Evolutionary conservation across 92 coral and sea anemone species (phyloP).

Genomic region (Parazoanthus swiftii): DNA sequence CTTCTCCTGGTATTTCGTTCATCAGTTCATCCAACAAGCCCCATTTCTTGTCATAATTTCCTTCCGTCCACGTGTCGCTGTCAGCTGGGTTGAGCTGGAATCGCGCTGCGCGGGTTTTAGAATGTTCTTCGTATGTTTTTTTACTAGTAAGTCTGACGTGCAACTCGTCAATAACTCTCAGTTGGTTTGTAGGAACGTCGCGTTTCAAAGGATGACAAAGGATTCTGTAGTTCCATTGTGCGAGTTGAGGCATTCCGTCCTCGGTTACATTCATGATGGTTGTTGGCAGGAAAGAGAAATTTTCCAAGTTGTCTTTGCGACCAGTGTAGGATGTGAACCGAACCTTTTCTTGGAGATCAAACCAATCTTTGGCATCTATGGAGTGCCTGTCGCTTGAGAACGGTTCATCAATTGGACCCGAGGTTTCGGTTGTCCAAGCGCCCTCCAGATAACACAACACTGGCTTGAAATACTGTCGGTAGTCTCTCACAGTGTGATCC

Average conservation of each 20-base stretch:
- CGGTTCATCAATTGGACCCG: conserved; percentile 65
- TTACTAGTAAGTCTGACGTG: conserved; percentile 50
- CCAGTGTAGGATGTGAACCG: conserved; percentile 80
- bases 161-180: conserved; percentile 70
- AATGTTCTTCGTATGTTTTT: conserved; percentile 57
- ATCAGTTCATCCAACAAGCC: conserved; percentile 49
- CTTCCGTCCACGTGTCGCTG: conserved; percentile 49
- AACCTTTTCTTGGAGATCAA: conserved; percentile 72
- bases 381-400: conserved; percentile 83
- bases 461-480: conserved; percentile 82
- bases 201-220: conserved; percentile 65
- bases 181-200: conserved; percentile 64
- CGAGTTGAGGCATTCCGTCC: conserved; percentile 50
- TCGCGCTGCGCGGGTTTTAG: conserved; percentile 60
- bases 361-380: conserved; percentile 72
- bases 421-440: conserved; percentile 64
- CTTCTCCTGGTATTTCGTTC: conserved; percentile 73
- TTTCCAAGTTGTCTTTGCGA: conserved; percentile 71
- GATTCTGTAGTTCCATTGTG: conserved; percentile 83
- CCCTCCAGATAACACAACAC: conserved; percentile 84
- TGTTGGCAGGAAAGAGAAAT: conserved; percentile 71
- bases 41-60: neutral
- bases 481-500: conserved; percentile 64
- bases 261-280: conserved; percentile 62
- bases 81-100: conserved; percentile 75